phyloP scores from a whole-genome alignment of 2,113 vertebrate genomes.

The Nothoprocta pentlandii region DNA sequence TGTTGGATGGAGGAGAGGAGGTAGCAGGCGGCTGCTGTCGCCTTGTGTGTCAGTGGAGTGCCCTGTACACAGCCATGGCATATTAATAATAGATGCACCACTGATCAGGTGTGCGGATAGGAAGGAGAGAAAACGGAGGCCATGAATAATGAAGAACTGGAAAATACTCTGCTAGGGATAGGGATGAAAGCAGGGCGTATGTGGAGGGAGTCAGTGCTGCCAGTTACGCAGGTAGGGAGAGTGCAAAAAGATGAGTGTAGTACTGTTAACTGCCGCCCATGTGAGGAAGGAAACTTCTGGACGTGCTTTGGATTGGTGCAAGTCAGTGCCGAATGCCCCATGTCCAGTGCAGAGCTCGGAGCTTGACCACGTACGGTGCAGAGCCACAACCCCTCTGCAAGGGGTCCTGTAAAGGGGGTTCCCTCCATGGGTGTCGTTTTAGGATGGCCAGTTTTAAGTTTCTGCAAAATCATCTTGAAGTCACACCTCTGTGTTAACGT shows the following conservation, averaged over 20 bases:
- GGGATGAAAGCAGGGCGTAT: too few relatives aligned
- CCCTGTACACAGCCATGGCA: background rate
- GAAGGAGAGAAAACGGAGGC: background rate
- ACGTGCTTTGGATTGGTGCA: too few relatives aligned
- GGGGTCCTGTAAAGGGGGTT: background rate
- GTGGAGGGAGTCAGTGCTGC: too few relatives aligned
- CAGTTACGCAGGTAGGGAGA: too few relatives aligned
- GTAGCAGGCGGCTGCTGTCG: background rate
- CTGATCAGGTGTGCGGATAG: background rate
- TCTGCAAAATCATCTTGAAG: background rate
- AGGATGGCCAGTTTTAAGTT: background rate
- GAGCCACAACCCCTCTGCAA: background rate
- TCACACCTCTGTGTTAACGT: background rate
- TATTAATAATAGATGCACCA: background rate
- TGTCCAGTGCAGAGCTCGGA: too few relatives aligned
- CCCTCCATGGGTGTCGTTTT: background rate
- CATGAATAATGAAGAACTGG: slow-evolving; percentile 21
- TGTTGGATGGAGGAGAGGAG: background rate
- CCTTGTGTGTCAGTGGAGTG: background rate
- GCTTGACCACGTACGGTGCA: background rate
- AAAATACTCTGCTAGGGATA: too few relatives aligned
- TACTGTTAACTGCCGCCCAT: too few relatives aligned
- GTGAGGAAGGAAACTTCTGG: too few relatives aligned
- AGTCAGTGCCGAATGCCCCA: too few relatives aligned
- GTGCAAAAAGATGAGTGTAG: too few relatives aligned